phyloP scores from a whole-genome alignment of 2,888 invertebrate species.

The Stenolophus ochropezus region DNA sequence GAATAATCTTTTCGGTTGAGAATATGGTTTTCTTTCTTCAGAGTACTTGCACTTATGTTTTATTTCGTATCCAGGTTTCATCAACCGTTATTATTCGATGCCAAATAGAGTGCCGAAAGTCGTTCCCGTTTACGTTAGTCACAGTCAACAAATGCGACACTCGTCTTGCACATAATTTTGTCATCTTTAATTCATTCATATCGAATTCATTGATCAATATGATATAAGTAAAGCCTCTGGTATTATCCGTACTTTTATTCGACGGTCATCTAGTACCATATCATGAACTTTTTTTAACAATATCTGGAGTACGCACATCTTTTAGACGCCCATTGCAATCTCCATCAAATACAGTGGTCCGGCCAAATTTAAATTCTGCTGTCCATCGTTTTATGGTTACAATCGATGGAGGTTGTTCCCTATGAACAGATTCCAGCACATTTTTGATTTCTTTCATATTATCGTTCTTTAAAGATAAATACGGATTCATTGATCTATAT shows the following conservation, averaged over 20 bases:
- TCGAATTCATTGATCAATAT: background rate
- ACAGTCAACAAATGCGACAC: background rate
- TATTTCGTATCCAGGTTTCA: too few species aligned
- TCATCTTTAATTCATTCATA: background rate
- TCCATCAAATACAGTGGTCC: background rate
- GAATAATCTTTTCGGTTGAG: background rate
- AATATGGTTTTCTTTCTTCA: background rate
- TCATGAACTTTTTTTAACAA: background rate
- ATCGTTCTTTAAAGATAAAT: background rate
- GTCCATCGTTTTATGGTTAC: background rate
- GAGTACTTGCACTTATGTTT: background rate
- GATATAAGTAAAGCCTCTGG: background rate
- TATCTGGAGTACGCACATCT: background rate
- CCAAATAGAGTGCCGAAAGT: background rate
- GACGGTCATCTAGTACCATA: background rate
- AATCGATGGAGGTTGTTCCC: background rate
- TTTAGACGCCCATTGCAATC: background rate
- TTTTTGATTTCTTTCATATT: background rate
- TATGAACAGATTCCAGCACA: background rate
- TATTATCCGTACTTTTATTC: background rate
- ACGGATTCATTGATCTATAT: too few species aligned
- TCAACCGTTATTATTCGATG: background rate
- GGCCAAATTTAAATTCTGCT: background rate
- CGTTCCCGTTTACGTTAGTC: background rate
- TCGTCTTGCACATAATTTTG: background rate